Conservation (phyloP, 92 coral and sea anemone genomes). For the Bergia sp. region DNA sequence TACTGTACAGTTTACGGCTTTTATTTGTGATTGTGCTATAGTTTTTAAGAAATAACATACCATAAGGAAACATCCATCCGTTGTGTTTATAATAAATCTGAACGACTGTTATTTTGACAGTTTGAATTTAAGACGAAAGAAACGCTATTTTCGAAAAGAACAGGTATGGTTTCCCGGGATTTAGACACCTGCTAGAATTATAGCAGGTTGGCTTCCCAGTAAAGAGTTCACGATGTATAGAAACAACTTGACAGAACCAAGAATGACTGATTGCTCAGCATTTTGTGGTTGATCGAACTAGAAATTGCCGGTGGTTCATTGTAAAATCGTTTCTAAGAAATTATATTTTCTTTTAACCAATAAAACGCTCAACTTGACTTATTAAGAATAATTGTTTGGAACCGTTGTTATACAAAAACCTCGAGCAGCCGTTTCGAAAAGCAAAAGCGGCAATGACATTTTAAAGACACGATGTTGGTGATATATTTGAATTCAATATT, state of each 20-base stretch:
- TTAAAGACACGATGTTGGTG: not conserved
- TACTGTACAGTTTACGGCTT: not conserved
- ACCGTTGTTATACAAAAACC: not conserved
- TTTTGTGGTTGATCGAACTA: slow-evolving; percentile 11
- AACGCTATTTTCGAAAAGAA: not conserved
- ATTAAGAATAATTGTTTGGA: slow-evolving; percentile 14
- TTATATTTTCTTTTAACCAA: slow-evolving; percentile 29
- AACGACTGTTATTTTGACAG: not conserved
- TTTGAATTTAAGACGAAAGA: not conserved
- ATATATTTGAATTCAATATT: slow-evolving; percentile 10
- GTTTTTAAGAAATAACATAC: not conserved
- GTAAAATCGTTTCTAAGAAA: not conserved
- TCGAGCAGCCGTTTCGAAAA: slow-evolving; percentile 1
- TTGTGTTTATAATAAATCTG: not conserved
- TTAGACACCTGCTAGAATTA: slow-evolving; percentile 14
- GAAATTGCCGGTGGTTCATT: slow-evolving; percentile 29
- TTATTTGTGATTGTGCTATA: not conserved
- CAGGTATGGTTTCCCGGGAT: slow-evolving; percentile 26
- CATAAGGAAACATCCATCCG: not conserved
- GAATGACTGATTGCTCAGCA: slow-evolving; percentile 1
- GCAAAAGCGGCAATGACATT: not conserved
- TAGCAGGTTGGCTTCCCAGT: not conserved
- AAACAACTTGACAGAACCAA: not conserved
- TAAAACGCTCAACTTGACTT: not conserved
- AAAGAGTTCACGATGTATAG: not conserved